Conservation (phyloP, 2,797 vertebrate species). For the Sus cebifrons region DNA sequence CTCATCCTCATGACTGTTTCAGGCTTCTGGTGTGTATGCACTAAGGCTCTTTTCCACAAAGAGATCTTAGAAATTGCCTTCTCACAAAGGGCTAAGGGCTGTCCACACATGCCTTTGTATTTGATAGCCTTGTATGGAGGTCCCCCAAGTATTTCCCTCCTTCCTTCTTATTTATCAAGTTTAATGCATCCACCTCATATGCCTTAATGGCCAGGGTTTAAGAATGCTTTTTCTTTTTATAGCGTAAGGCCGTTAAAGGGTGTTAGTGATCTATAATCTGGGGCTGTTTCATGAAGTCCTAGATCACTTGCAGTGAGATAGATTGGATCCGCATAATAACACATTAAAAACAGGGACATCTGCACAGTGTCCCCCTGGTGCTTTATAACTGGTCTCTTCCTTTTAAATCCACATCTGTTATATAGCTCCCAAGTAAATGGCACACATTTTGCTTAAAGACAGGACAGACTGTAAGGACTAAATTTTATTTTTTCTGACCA, state of each 20-base stretch:
- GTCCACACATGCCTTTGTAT: neutral
- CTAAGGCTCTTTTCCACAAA: neutral
- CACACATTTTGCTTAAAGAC: slow-evolving; percentile 85
- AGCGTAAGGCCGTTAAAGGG: slow-evolving; percentile 32
- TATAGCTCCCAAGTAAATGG: slow-evolving; percentile 85
- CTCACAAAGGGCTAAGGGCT: neutral
- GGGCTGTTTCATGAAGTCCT: slow-evolving; percentile 76
- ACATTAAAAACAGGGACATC: slow-evolving; percentile 85
- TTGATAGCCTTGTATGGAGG: neutral
- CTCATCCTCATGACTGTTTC: neutral
- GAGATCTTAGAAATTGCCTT: slow-evolving; percentile 24
- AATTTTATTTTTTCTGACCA: slow-evolving; percentile 82
- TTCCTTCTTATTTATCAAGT: slow-evolving; percentile 47
- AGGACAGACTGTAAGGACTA: slow-evolving; percentile 83
- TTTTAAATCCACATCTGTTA: slow-evolving; percentile 86
- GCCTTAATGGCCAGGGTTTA: slow-evolving; percentile 32
- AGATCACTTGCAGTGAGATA: slow-evolving; percentile 81
- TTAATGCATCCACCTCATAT: neutral
- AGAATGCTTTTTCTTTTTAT: slow-evolving; percentile 62
- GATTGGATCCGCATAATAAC: slow-evolving; percentile 78
- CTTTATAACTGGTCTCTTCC: slow-evolving; percentile 82
- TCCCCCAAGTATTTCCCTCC: neutral
- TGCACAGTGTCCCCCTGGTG: slow-evolving; percentile 77
- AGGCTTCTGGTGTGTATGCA: slow-evolving; percentile 25
- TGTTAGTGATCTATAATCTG: slow-evolving; percentile 75